Percentiles rank a stretch among this genome's conserved stretches.
These are phyloP conservation scores for Bilobella aurantiaca DNA, from an alignment of 1,140 invertebrate genomes.

Conservation along the genomic window DNA sequence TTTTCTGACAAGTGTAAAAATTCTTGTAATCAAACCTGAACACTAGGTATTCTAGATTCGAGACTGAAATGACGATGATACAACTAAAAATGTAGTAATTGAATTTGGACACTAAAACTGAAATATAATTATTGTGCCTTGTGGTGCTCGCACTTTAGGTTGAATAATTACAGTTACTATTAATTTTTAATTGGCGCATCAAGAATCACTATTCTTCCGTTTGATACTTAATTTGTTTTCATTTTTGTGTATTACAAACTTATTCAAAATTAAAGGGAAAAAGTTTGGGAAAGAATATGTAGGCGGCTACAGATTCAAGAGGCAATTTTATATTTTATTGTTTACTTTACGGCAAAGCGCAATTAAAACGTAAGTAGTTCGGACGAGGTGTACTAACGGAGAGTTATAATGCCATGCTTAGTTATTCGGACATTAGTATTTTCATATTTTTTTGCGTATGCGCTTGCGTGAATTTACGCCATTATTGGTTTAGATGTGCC, in stretches of 20 bases:
- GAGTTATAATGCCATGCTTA: not conserved
- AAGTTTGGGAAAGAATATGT: not conserved
- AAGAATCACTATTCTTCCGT: not conserved
- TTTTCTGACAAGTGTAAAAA: not conserved
- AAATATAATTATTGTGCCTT: not conserved
- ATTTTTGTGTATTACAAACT: not conserved
- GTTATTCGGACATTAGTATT: not conserved
- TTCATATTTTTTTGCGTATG: not conserved
- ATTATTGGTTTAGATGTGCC: not conserved
- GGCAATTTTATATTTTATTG: too few relatives aligned
- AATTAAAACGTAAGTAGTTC: too few relatives aligned
- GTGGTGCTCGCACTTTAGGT: constrained; percentile 4
- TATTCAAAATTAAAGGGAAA: not conserved
- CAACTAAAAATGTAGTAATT: not conserved
- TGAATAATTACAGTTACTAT: not conserved
- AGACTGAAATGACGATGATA: not conserved
- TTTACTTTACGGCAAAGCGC: too few relatives aligned
- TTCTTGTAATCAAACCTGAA: not conserved
- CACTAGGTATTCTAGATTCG: not conserved
- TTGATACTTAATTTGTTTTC: not conserved
- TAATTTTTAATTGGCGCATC: not conserved
- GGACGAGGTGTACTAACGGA: too few relatives aligned
- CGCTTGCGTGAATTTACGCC: not conserved
- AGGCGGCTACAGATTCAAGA: not conserved
- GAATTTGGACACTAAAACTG: not conserved